Evolutionary conservation across 1,140 invertebrate genomes (phyloP), one percentile per base, ranked within the genome.

Genomic region (Lepidurus packardi): DNA sequence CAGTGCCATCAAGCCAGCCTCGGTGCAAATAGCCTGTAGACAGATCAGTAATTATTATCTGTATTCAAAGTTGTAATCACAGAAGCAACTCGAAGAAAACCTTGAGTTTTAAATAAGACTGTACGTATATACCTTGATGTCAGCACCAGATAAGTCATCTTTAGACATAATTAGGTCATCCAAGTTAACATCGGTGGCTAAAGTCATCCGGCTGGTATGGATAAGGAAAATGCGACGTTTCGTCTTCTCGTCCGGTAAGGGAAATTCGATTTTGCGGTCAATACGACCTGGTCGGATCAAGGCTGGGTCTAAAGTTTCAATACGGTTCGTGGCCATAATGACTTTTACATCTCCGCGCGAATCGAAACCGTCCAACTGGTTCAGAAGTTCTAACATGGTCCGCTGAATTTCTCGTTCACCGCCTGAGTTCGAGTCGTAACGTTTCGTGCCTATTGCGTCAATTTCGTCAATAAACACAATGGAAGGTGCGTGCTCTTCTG

Each of bases 401-500:
- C 98, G 90, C 85, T 99, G 98, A 86, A 99, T 99, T 90, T 99
- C 98, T 80, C 98, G 90, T 86, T 99, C 98, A 80, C 98, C 98
- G 73, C 98, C 98, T 81, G 97, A 99, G 86, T 99, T 99, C 1
- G 97, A 99, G 83, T 99, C 98, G 84, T 99, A 99, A 83, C 96
- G 90, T 88, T 99, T 99, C 25, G 98, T 99, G 76, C 98, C 98
- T 45, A 99, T 95, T 79, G 98, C 98, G 90, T 99, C 98, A 83
- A 99, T 99, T 90, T 99, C 98, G 89, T 99, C 98, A 84, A 99
- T 99, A 85, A 99, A 99, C 1, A 99, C 97, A 86, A 99, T 99
- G 1, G 97, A 98, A 9, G 98, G 98, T 1, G 98, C 97, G 89
- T 99, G 96, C 85, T 99, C 98, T 84, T 99, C 98, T 25, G 98